Evolutionary conservation across 2,797 vertebrate species (phyloP).

Genomic region (Craterocephalus amniculus): DNA sequence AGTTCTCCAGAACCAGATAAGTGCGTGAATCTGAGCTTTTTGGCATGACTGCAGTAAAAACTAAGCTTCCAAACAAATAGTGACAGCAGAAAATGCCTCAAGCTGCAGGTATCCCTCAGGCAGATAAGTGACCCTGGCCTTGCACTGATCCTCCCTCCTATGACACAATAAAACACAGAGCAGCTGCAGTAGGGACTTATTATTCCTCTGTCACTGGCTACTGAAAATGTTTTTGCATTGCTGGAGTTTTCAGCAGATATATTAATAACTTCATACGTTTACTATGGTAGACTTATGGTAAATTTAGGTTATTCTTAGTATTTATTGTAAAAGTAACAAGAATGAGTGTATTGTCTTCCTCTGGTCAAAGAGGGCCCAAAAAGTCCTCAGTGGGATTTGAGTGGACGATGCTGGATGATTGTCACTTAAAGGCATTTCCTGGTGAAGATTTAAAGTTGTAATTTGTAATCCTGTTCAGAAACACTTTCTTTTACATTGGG

Average conservation of each 20-base stretch:
- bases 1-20: slow-evolving; percentile 90
- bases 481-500: too few species aligned
- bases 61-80: not conserved
- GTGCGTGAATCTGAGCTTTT: slow-evolving; percentile 65
- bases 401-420: too few species aligned
- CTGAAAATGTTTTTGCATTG: too few species aligned
- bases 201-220: not conserved
- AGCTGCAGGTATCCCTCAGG: not conserved
- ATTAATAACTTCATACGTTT: not conserved
- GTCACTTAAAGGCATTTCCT: too few species aligned
- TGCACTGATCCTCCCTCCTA: slow-evolving; percentile 15
- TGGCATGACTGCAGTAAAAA: slow-evolving; percentile 37
- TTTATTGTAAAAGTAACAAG: not conserved
- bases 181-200: not conserved
- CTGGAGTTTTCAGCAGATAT: not conserved
- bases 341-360: too few species aligned
- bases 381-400: not conserved
- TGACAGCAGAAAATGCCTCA: not conserved
- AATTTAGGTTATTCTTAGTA: not conserved
- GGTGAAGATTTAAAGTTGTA: not conserved
- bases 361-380: not conserved
- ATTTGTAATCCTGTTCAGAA: too few species aligned
- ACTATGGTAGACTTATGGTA: not conserved
- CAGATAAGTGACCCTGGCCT: not conserved
- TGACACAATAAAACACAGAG: not conserved